Evolutionary conservation across 2,888 invertebrate species (phyloP).

Genomic region (Conus canariensis): DNA sequence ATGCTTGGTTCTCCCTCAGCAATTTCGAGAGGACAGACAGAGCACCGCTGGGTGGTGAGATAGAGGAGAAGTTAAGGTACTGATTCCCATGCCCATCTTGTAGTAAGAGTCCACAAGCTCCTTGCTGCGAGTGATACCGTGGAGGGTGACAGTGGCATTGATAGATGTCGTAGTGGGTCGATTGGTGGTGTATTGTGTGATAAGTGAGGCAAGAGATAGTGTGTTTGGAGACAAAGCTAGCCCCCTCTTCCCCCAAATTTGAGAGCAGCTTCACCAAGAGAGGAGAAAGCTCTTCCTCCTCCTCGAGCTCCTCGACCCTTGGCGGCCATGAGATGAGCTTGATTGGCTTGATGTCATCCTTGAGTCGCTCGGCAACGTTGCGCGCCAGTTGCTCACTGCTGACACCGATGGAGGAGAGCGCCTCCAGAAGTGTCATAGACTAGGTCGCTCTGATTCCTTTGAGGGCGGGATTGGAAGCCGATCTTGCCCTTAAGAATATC

Average conservation of each 20-base stretch:
- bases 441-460: conserved; percentile 7
- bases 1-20: too few relatives aligned
- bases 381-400: not conserved
- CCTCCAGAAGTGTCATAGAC: not conserved
- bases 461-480: not conserved
- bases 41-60: too few relatives aligned
- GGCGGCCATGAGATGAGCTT: not conserved
- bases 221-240: too few relatives aligned
- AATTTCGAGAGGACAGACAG: too few relatives aligned
- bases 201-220: too few relatives aligned
- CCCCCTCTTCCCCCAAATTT: not conserved
- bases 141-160: too few relatives aligned
- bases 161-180: too few relatives aligned
- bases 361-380: not conserved
- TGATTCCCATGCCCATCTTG: too few relatives aligned
- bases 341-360: not conserved
- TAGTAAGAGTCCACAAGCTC: too few relatives aligned
- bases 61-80: too few relatives aligned
- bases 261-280: not conserved
- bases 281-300: conserved; percentile 6
- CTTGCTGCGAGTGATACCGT: too few relatives aligned
- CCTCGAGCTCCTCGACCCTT: not conserved
- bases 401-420: conserved; percentile 1
- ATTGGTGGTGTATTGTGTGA: too few relatives aligned
- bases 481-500: not conserved